phyloP scores from a whole-genome alignment of 1,140 invertebrate genomes.

The Tetraneura akinire region DNA sequence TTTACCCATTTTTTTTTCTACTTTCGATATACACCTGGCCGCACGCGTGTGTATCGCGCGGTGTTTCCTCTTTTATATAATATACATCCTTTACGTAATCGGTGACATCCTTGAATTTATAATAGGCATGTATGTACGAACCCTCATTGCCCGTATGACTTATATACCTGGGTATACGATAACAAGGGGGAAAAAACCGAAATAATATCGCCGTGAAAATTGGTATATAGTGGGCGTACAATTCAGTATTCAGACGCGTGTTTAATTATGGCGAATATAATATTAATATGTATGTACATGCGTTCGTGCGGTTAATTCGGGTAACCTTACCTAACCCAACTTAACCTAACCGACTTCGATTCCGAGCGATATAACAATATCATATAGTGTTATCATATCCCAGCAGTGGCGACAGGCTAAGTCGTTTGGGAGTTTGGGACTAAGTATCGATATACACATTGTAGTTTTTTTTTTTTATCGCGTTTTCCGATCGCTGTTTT shows the following conservation, averaged over 20 bases:
- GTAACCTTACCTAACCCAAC: neutral
- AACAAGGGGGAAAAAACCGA: neutral
- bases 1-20: neutral
- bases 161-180: no score
- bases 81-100: constrained; percentile 33
- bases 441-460: neutral
- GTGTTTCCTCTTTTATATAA: neutral
- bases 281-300: neutral
- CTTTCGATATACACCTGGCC: constrained; percentile 10
- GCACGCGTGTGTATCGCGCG: neutral
- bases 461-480: neutral
- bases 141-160: constrained; percentile 30
- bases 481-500: neutral
- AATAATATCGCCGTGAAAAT: neutral
- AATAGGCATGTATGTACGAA: neutral
- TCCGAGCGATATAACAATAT: no score
- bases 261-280: neutral
- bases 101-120: constrained; percentile 42
- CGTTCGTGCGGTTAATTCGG: neutral
- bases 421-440: neutral
- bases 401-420: neutral
- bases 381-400: neutral
- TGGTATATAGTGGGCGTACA: neutral
- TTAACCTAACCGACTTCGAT: neutral
- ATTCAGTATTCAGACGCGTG: neutral